Percentiles rank a stretch among this genome's conserved stretches.
Evolutionary conservation across 2,888 invertebrate species (phyloP).

Genomic region (Drosophila niveifrons): DNA sequence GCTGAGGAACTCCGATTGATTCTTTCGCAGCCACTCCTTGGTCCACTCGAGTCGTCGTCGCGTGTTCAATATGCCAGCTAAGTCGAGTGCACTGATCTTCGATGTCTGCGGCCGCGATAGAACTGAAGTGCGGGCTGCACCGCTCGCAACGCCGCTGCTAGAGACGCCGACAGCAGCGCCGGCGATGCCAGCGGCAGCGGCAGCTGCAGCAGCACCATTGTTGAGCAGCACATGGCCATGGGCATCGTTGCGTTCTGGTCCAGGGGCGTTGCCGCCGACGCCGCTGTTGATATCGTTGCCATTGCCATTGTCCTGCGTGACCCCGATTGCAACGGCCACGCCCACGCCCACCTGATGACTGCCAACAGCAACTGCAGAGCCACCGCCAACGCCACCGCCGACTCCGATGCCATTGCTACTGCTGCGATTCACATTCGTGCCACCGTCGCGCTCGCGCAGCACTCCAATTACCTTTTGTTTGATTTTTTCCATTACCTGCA

Average conservation of each 20-base stretch:
- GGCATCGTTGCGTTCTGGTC: conserved; percentile 49
- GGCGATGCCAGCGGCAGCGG: conserved; percentile 28
- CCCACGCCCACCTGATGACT: conserved; percentile 69
- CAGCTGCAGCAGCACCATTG: conserved; percentile 29
- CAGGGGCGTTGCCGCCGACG: conserved; percentile 59
- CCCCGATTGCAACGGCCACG: conserved; percentile 59
- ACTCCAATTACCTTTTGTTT: conserved; percentile 84
- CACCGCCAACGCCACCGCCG: conserved; percentile 32
- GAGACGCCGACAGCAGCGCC: conserved; percentile 21
- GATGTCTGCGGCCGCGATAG: conserved; percentile 71
- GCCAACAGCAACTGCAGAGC: conserved; percentile 50
- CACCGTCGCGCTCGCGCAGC: conserved; percentile 81
- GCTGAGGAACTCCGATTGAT: conserved; percentile 83
- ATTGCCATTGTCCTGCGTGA: conserved; percentile 74
- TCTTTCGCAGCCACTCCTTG: conserved; percentile 83
- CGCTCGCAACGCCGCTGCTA: conserved; percentile 45
- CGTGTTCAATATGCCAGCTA: conserved; percentile 83
- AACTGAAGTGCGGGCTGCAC: conserved; percentile 71
- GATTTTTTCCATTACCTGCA: conserved; percentile 79
- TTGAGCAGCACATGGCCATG: conserved; percentile 28
- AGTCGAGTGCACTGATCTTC: conserved; percentile 78
- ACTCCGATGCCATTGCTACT: conserved; percentile 30
- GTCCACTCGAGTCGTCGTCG: conserved; percentile 84
- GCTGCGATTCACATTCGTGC: conserved; percentile 78
- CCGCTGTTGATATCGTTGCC: conserved; percentile 39